A percentile compares a stretch with the other conserved stretches of the same genome.
These are phyloP conservation scores for Caiman crocodilus DNA, from an alignment of 2,797 vertebrate genomes.

Conservation along the genomic window DNA sequence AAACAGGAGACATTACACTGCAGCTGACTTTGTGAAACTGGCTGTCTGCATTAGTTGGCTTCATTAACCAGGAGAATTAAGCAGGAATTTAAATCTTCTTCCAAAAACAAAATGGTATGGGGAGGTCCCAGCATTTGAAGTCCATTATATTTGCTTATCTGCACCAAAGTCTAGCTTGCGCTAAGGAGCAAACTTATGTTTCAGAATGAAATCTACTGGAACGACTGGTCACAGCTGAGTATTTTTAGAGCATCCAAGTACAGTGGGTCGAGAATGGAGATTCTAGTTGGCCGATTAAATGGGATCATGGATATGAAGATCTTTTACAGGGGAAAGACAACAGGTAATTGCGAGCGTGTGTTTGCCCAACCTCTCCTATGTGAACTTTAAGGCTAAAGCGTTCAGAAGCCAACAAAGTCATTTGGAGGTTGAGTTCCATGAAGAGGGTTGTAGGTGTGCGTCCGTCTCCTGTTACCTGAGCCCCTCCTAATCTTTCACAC, in stretches of 20 bases:
- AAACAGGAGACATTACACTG: background rate
- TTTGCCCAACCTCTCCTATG: accelerated
- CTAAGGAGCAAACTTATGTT: slow-evolving; percentile 51
- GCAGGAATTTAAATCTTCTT: background rate
- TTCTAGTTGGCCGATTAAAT: slow-evolving; percentile 90
- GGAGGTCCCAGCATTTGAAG: background rate
- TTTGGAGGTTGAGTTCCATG: background rate
- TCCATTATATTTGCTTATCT: background rate
- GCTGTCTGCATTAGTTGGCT: background rate
- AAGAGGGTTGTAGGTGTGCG: background rate
- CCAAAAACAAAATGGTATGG: background rate
- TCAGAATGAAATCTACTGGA: slow-evolving; percentile 98
- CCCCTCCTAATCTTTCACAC: background rate
- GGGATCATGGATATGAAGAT: slow-evolving; percentile 99
- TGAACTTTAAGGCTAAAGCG: too few relatives aligned
- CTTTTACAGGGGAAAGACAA: slow-evolving; percentile 94
- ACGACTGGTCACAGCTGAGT: slow-evolving; percentile 97
- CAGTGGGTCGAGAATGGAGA: slow-evolving; percentile 87
- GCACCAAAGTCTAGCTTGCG: background rate
- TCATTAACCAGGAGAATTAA: background rate
- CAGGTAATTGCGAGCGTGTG: slow-evolving; percentile 77
- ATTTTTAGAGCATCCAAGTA: slow-evolving; percentile 95
- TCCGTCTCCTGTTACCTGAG: accelerated
- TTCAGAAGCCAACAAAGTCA: background rate
- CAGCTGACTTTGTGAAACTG: background rate